A percentile compares a stretch with the other conserved stretches of the same genome.
Evolutionary conservation across 2,113 vertebrate species (phyloP).

Genomic region (Melozone crissalis): DNA sequence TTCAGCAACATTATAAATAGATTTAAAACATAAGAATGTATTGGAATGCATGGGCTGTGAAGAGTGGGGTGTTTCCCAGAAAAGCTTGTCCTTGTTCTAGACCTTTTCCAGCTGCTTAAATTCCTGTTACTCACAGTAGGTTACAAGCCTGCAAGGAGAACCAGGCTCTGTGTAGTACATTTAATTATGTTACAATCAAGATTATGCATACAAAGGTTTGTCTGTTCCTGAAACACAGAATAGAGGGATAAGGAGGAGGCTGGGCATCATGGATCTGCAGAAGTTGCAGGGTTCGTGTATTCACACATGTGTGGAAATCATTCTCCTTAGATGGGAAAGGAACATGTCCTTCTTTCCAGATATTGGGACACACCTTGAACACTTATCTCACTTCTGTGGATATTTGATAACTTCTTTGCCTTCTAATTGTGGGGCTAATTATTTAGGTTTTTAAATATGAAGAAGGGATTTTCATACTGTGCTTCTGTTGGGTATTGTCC

Average conservation of each 20-base stretch:
- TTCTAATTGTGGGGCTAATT: background rate
- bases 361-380: background rate
- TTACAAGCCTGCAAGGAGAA: background rate
- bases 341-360: background rate
- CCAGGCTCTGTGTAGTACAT: background rate
- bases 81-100: background rate
- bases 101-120: background rate
- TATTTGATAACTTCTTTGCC: background rate
- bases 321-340: background rate
- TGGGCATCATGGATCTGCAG: background rate
- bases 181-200: background rate
- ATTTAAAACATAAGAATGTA: conserved; percentile 49
- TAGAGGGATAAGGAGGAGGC: background rate
- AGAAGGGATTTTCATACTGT: background rate
- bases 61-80: background rate
- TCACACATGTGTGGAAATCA: background rate
- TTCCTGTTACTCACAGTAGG: background rate
- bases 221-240: background rate
- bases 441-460: background rate
- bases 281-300: background rate
- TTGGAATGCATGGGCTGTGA: background rate
- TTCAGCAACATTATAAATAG: conserved; percentile 48
- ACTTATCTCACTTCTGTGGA: background rate
- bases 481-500: background rate
- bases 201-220: background rate